Evolutionary conservation across 2,113 vertebrate species (phyloP), one percentile per base, ranked within the genome.

Genomic region (Actinemys pallida): DNA sequence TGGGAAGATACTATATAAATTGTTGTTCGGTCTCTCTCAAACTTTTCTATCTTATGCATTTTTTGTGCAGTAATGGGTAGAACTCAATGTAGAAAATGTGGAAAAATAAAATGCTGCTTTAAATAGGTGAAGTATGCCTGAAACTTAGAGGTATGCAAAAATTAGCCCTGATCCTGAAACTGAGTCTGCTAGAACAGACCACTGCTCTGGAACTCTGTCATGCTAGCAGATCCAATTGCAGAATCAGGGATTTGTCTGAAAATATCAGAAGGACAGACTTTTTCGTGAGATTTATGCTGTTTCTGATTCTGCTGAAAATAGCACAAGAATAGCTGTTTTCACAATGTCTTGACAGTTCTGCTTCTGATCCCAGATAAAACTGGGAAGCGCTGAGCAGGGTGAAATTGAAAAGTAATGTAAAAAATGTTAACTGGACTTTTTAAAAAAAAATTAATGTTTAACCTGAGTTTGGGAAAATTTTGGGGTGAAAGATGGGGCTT

Each of bases 271-370:
- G 35, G 14, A 84, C 83, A 82, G 75, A 27, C 10, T 6, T 84
- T 87, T 84, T 50, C 4, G 0, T 87, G 47, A 50, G 13, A 39
- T 79, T 59, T 75, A 49, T 82, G 45, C 14, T 91, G 6, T 69
- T 89, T 79, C 75, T 82, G 83, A 47, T 3, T 1, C 7, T 88
- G 84, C 5, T 0, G 1, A 84, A 89, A 83, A 78, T 39, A 1
- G 20, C 12, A 88, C 14, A 49, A 80, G 57, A 83, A 50, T 0
- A 93, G 59, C 10, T 92, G 69, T 91, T 17, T 17, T 78, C 45
- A 78, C 42, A 27, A 14, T 45, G 20, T 82, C 87, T 82, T 1
- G 0, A 20, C 57, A 62, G 50, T 45, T 2, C 35, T 47, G 42
- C 11, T 78, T 78, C 75, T 78, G 39, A 20, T 57, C 27, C 17